phyloP scores from a whole-genome alignment of 2,888 invertebrate genomes.

The Agrypnus murinus region DNA sequence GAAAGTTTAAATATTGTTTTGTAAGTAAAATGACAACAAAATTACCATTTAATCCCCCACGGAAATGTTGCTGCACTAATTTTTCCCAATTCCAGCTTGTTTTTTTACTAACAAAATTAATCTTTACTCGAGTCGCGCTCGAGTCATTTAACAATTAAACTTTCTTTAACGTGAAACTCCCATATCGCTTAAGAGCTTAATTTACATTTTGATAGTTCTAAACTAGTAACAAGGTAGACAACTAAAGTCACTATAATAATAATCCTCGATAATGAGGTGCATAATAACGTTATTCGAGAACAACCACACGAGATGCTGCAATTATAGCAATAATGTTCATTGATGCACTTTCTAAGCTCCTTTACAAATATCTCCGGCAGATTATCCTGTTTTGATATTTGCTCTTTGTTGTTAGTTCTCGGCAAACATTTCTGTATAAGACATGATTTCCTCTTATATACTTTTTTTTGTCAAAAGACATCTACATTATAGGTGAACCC shows the following conservation, averaged over 20 bases:
- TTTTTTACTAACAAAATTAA: too few species aligned
- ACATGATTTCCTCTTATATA: too few species aligned
- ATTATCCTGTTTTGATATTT: conserved; percentile 60
- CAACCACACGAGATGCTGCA: conserved; percentile 28
- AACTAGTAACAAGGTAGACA: conserved; percentile 48
- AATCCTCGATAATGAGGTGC: conserved; percentile 47
- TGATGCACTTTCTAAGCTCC: conserved; percentile 41
- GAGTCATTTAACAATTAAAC: conserved; percentile 34
- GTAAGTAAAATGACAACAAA: too few species aligned
- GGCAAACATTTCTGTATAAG: conserved; percentile 49
- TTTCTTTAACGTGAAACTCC: conserved; percentile 19
- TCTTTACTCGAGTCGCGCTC: neutral
- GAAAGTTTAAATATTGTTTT: too few species aligned
- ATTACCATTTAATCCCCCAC: too few species aligned
- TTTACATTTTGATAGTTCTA: conserved; percentile 46
- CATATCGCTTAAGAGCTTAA: conserved; percentile 26
- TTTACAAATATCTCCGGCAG: conserved; percentile 52
- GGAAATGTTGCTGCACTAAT: too few species aligned
- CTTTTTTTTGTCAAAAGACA: conserved; percentile 31
- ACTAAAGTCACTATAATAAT: conserved; percentile 42
- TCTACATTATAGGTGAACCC: conserved; percentile 20
- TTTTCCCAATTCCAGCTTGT: too few species aligned
- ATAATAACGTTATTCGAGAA: conserved; percentile 45
- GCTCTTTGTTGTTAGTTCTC: conserved; percentile 53
- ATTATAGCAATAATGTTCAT: conserved; percentile 38